Base-by-base conservation (phyloP, 1,140 invertebrate species). In the Melitaea cinxia region DNA sequence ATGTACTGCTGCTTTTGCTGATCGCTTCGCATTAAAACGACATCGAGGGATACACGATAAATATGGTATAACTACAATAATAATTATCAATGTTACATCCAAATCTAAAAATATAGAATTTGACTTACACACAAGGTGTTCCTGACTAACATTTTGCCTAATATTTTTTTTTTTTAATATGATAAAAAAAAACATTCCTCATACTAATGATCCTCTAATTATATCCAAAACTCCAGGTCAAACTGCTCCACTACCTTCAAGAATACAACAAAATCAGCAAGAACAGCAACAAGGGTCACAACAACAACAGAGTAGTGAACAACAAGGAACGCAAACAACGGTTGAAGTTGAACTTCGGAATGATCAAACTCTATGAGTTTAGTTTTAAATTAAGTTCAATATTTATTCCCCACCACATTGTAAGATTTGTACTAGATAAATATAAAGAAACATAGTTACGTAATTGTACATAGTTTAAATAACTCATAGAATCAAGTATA, bases 1-100 rank as follows among this genome's bases (percentile, higher is more conserved):
- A 70, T 97, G 96, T 77, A 95, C 95, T 37, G 96, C 96, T n/a
- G 95, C 95, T 37, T 96, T 97, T 78, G 95, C 95, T 9, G 96
- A 97, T 89, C 93, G 95, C 54, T 96, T 96, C 78, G 95, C 95
- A 1, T 83, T 96, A 33, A 96, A 96, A 73, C 91, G 95, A 64
- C 95, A 96, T 81, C 93, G 94, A 75, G 94, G 94, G 57, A 95
- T 96, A 59, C 95, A 96, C 74, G 94, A 95, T 72, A 95, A 96
- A 85, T 95, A 96, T 76, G 95, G 94, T 68, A 91, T 23, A 7
- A 17, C 17, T n/a, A 47, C 4, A 23, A 3, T 39, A 6, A 14
- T 15, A 14, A 39, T 9, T 23, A 1, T 12, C 19, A 0, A 12
- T 10, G 6, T 17, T 21, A 4, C 5, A 45, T 21, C 12, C 2